Base-by-base conservation (phyloP, 2,797 vertebrate genomes). In the Hylomyscus alleni region DNA sequence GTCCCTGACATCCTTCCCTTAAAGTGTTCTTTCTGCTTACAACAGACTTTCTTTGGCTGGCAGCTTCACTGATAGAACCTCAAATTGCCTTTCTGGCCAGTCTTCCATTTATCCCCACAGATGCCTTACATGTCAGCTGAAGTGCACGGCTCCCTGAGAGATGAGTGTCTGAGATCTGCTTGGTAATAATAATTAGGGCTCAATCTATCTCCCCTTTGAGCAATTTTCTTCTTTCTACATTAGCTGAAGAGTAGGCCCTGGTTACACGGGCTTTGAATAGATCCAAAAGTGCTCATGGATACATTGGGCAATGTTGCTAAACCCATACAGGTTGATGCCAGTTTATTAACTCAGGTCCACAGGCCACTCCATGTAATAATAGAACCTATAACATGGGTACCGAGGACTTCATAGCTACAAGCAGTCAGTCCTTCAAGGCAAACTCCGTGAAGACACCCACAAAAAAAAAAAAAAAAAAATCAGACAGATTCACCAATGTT, bases 201-300 rank as follows among this genome's bases (percentile, higher is more conserved):
- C 56, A 89, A 73, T 62, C 56, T 84, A 73, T 73, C 62, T 95
- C 83, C 72, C 37, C 22, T 83, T 56, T 56, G 82, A 72, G 60
- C 88, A 78, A 56, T 95, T 91, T 93, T 80, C 37, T 88, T 69
- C 44, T 89, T 84, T 52, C 47, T 56, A 80, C 77, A 52, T 91
- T 91, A 80, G 82, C 34, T 60, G 75, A 44, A 69, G 50, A 92
- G 69, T 44, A 34, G 54, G 77, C 15, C 65, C 84, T 80, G 73
- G 56, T 85, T 52, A 94, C 15, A 58, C 3, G 31, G 58, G 44
- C 56, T 86, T 10, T 80, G 83, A 87, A 56, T 34, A 90, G 72
- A 75, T 65, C 58, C 34, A 89, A 13, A 54, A 12, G 14, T 56
- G 89, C 47, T 89, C 34, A 93, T 6, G 69, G 52, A 67, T 93